Conservation (phyloP, 2,888 invertebrate genomes). For the Stenurella melanura region DNA sequence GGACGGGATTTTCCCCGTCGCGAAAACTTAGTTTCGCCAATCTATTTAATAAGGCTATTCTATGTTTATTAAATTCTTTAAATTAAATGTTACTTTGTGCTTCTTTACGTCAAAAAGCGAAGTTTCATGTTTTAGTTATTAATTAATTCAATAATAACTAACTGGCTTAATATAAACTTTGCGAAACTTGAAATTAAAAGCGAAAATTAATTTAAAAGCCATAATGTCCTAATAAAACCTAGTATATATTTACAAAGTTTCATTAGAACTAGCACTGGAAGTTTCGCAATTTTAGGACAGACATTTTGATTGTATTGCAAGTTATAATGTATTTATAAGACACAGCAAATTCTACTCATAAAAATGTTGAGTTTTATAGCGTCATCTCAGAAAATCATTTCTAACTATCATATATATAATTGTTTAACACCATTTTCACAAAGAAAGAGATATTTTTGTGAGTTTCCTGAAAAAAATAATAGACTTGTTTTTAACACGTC, state of each 20-base stretch:
- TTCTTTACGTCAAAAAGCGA: background rate
- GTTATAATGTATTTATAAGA: too few species aligned
- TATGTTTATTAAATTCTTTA: background rate
- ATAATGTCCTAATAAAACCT: conserved; percentile 8
- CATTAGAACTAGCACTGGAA: background rate
- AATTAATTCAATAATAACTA: conserved; percentile 20
- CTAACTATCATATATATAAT: too few species aligned
- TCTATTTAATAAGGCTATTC: background rate
- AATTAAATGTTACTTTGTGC: conserved; percentile 9
- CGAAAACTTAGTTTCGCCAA: background rate
- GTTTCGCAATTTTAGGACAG: background rate
- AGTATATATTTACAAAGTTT: conserved; percentile 4
- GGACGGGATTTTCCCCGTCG: background rate
- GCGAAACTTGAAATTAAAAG: background rate
- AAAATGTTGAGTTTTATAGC: too few species aligned
- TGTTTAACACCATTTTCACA: too few species aligned
- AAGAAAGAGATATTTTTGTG: too few species aligned
- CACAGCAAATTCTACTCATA: too few species aligned
- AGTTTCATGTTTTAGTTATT: conserved; percentile 13
- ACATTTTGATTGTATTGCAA: too few species aligned
- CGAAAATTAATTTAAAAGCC: conserved; percentile 11
- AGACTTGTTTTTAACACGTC: too few species aligned
- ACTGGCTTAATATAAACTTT: conserved; percentile 3
- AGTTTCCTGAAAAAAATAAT: too few species aligned
- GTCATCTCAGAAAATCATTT: too few species aligned